Percentiles rank a stretch among this genome's conserved stretches.
phyloP scores from a whole-genome alignment of 1,140 invertebrate species.

The Calycopis cecrops region DNA sequence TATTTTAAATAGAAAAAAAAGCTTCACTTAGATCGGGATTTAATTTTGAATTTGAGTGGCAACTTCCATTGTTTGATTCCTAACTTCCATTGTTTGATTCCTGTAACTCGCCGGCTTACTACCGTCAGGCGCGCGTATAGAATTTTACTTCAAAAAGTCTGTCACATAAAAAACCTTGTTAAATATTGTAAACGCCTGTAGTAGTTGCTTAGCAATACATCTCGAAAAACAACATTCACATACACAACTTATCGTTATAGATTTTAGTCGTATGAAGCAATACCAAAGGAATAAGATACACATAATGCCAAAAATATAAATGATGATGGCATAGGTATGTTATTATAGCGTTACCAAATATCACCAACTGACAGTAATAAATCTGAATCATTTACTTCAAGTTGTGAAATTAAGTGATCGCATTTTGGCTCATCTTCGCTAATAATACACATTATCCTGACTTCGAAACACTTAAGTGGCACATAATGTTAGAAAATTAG shows the following conservation, averaged over 20 bases:
- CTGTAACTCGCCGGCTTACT: too few relatives aligned
- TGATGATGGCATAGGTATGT: not conserved
- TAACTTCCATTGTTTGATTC: too few relatives aligned
- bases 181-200: too few relatives aligned
- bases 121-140: too few relatives aligned
- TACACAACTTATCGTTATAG: not conserved
- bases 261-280: not conserved
- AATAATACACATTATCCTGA: conserved; percentile 4
- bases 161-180: too few relatives aligned
- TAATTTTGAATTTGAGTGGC: too few relatives aligned
- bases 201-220: too few relatives aligned
- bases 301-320: not conserved
- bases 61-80: too few relatives aligned
- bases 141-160: too few relatives aligned
- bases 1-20: too few relatives aligned
- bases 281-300: too few relatives aligned
- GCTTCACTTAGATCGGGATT: too few relatives aligned
- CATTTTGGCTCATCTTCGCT: conserved; percentile 2
- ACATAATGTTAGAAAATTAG: not conserved
- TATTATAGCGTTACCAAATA: conserved; percentile 12
- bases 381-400: conserved; percentile 7
- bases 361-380: conserved; percentile 16
- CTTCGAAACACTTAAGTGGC: conserved; percentile 5
- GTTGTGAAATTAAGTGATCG: conserved; percentile 13
- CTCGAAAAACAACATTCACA: not conserved